Conservation (phyloP, 2,797 vertebrate species). For the Acrossocheilus fasciatus region DNA sequence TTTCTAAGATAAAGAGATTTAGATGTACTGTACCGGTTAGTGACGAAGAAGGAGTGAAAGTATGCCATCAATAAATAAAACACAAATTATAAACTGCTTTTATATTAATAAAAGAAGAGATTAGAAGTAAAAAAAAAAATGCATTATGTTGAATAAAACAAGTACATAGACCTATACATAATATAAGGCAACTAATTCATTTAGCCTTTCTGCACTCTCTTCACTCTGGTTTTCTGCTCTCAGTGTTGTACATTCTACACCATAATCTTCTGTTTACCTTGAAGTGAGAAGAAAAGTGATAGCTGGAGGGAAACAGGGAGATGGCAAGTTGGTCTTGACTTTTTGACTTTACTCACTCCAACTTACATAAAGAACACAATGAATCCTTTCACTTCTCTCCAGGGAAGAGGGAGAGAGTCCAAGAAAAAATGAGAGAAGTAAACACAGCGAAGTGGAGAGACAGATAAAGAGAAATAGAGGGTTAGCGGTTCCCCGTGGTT, state of each 20-base stretch:
- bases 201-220: not conserved
- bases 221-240: not conserved
- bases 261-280: conserved; percentile 8
- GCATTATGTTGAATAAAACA: not conserved
- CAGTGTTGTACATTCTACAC: not conserved
- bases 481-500: conserved; percentile 1
- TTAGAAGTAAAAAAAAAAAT: not conserved
- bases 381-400: conserved; percentile 43
- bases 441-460: not conserved
- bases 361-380: conserved; percentile 35
- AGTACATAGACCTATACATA: not conserved
- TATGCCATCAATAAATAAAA: not conserved
- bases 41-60: not conserved
- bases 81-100: not conserved
- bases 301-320: conserved; percentile 13
- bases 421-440: conserved; percentile 4
- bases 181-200: not conserved
- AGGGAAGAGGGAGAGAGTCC: conserved; percentile 16
- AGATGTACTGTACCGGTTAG: not conserved
- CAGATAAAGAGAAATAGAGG: not conserved
- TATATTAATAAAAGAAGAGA: not conserved
- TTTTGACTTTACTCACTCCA: conserved; percentile 29
- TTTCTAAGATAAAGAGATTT: conserved; percentile 9
- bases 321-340: conserved; percentile 27
- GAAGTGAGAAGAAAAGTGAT: conserved; percentile 30